A percentile compares a stretch with the other conserved stretches of the same genome.
Conservation (phyloP, 2,113 vertebrate genomes). For the Seriola quinqueradiata region DNA sequence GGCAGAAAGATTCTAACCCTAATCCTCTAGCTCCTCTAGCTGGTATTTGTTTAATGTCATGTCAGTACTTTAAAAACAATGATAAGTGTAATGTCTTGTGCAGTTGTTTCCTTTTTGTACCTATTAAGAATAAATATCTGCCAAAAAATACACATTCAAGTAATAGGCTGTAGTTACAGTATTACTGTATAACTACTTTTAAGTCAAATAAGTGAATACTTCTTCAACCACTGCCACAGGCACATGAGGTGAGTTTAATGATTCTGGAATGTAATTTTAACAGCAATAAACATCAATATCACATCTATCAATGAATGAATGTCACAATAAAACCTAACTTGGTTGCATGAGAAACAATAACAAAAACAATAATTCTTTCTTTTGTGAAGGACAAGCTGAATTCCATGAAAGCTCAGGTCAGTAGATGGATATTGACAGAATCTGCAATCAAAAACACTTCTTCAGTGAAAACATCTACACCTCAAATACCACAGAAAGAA, state of each 20-base stretch:
- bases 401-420: conserved; percentile 48
- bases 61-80: neutral
- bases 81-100: neutral
- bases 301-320: neutral
- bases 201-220: neutral
- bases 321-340: neutral
- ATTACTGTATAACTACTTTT: neutral
- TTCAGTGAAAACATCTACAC: neutral
- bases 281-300: neutral
- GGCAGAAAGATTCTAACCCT: too few species aligned
- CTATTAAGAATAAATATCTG: neutral
- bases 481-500: conserved; percentile 19
- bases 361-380: neutral
- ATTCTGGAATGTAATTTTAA: neutral
- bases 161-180: neutral
- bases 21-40: neutral
- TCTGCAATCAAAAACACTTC: conserved; percentile 23
- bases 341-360: neutral
- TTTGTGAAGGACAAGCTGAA: conserved; percentile 58
- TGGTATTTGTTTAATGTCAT: neutral
- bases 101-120: too few species aligned
- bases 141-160: neutral
- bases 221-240: neutral
- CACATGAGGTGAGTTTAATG: neutral
- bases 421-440: conserved; percentile 40